These are phyloP conservation scores for Clanis bilineata DNA, from an alignment of 2,888 invertebrate species.

Conservation along the genomic window DNA sequence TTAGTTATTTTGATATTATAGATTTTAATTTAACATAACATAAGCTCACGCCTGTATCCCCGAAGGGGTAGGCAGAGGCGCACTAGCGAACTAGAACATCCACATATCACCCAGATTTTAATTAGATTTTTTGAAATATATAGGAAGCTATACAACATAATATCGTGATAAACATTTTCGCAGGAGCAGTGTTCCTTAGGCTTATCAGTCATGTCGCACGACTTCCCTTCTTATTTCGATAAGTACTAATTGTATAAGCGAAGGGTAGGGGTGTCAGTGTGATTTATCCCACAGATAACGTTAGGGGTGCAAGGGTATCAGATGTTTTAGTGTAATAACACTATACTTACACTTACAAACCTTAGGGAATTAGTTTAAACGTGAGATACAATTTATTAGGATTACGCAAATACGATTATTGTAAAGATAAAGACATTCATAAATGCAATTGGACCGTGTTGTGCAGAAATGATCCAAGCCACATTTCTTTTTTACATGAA, in stretches of 20 bases:
- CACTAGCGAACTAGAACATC: too few relatives aligned
- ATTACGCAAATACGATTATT: background rate
- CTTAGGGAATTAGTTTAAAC: background rate
- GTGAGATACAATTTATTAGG: background rate
- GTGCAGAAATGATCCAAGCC: too few relatives aligned
- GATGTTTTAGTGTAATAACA: constrained; percentile 14
- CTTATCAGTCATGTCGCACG: constrained; percentile 25
- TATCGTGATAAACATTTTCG: background rate
- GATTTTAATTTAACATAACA: too few relatives aligned
- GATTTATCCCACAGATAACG: constrained; percentile 17
- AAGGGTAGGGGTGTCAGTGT: constrained; percentile 22
- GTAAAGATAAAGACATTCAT: too few relatives aligned
- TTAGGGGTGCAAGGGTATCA: background rate
- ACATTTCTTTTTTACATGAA: too few relatives aligned
- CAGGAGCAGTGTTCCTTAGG: background rate
- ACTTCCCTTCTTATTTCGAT: constrained; percentile 41
- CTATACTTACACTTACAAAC: constrained; percentile 4
- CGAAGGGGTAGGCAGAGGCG: too few relatives aligned
- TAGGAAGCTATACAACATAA: too few relatives aligned
- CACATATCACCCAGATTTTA: too few relatives aligned
- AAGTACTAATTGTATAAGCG: constrained; percentile 66
- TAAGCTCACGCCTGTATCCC: too few relatives aligned
- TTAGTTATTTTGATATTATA: too few relatives aligned
- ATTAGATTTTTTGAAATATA: too few relatives aligned
- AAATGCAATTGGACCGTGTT: too few relatives aligned